Evolutionary conservation across 2,113 vertebrate genomes (phyloP), one percentile per base, ranked within the genome.

Genomic region (Caranx melampygus): DNA sequence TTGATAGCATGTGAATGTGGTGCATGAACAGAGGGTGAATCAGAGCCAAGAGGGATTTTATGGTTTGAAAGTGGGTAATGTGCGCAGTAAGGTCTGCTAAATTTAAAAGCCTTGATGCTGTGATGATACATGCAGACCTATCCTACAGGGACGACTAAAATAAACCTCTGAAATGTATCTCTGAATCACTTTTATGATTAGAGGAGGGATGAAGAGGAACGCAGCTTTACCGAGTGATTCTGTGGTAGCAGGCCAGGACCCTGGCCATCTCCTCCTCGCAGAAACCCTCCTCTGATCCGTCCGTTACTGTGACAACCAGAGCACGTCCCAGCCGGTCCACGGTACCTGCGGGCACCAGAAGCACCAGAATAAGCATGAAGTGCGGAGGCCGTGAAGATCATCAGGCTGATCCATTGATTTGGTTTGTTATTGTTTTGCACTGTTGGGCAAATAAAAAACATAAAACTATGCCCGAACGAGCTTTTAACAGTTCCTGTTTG

Each of bases 281-380:
- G 81, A 85, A 72, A 15, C 91, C 86, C 18, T 94, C 93, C 26
- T 94, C 83, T 37, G 90, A 75, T 57, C 75, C 63, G 3, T 94
- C 91, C 0, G 92, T 88, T 62, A 92, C 94, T 1, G 93, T 89
- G 58, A 95, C 87, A 72, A 97, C 87, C 82, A 98, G 83, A 42
- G 95, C 95, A 44, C 95, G 94, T n/a, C 95, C 96, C 70, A 94
- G 77, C 92, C 95, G 92, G 94, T 97, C 97, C 70, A 93, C 88
- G 2, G 93, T 95, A 60, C 95, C 95, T 96, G 79, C 21, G 44
- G 65, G 31, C 26, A 26, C 2, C 37, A 6, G 20, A 18, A n/a
- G 52, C 16, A 75, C 15, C 35, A 45, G 1, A 11, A 35, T 45
- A 26, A 26, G 26, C 26, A 26, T 26, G 26, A 26, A 26, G 26